Percentiles rank a stretch among this genome's conserved stretches.
Evolutionary conservation across 2,113 vertebrate species (phyloP).

Genomic region (Mirza zaza): DNA sequence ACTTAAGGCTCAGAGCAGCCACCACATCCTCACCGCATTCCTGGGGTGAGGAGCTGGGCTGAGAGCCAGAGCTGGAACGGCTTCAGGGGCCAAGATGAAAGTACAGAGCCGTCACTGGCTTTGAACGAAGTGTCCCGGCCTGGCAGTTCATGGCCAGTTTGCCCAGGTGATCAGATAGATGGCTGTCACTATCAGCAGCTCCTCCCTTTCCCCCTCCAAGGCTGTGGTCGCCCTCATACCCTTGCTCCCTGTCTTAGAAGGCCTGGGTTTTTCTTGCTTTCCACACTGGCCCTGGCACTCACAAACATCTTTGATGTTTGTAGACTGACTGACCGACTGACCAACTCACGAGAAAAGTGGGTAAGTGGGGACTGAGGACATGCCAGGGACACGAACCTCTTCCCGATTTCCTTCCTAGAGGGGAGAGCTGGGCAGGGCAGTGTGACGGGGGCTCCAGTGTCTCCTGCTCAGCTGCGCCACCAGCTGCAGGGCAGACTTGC

Average conservation of each 20-base stretch:
- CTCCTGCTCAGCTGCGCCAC: background rate
- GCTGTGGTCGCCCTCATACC: background rate
- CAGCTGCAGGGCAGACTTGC: background rate
- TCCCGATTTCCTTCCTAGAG: background rate
- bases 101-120: background rate
- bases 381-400: background rate
- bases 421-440: background rate
- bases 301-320: background rate
- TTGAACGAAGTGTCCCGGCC: background rate
- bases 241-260: background rate
- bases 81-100: background rate
- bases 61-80: background rate
- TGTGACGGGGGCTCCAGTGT: background rate
- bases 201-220: no score
- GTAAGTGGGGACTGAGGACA: background rate
- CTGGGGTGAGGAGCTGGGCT: background rate
- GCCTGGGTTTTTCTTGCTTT: background rate
- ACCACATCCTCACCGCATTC: background rate
- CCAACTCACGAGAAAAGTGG: background rate
- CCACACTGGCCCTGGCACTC: no score
- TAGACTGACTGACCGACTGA: background rate
- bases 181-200: background rate
- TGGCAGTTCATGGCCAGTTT: background rate
- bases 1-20: background rate
- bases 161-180: background rate